These are phyloP conservation scores for Heliconius erato DNA, from an alignment of 2,888 invertebrate genomes.

Conservation along the genomic window DNA sequence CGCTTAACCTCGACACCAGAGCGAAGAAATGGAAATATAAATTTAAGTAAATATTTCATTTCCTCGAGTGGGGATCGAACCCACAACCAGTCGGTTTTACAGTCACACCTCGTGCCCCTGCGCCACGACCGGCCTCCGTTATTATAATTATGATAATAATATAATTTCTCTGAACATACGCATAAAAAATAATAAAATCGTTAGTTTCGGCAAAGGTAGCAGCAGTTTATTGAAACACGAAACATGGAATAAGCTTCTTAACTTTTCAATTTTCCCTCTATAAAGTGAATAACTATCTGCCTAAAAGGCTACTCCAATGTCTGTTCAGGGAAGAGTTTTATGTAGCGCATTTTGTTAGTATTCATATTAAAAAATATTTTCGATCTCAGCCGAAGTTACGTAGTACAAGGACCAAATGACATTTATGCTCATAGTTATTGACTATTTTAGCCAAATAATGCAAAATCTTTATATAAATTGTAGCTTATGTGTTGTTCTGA, in stretches of 20 bases:
- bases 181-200: not conserved
- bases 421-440: not conserved
- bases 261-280: conserved; percentile 32
- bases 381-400: not conserved
- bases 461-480: no score
- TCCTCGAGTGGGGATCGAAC: no score
- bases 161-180: not conserved
- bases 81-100: no score
- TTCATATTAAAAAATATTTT: not conserved
- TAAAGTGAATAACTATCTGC: conserved; percentile 28
- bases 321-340: conserved; percentile 16
- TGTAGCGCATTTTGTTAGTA: conserved; percentile 1
- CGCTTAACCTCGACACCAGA: no score
- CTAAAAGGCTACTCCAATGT: conserved; percentile 19
- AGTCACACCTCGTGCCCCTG: no score
- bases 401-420: not conserved
- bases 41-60: no score
- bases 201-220: not conserved
- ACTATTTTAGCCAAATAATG: no score
- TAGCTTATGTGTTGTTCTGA: no score
- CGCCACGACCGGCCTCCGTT: rapidly evolving
- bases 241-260: conserved; percentile 32
- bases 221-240: conserved; percentile 24
- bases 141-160: no score
- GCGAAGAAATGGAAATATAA: no score